Base-by-base conservation (phyloP, 2,113 vertebrate genomes). In the Jacana jacana region DNA sequence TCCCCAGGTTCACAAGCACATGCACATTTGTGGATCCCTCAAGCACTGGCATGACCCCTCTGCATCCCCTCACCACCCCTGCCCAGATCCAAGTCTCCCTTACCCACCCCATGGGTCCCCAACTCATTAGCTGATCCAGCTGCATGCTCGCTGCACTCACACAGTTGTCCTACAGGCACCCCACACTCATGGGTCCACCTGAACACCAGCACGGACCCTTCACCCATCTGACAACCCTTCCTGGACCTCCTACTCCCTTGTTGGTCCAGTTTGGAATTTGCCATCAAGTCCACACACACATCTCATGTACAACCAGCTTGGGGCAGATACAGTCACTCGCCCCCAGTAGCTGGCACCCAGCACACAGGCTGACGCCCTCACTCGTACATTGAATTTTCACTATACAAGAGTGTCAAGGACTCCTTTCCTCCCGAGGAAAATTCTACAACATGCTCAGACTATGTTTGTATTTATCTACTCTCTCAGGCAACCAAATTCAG, bases 21-120 rank as follows among this genome's bases (percentile, higher is more conserved):
- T 0, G 2, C 6, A 31, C 2, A 2, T 77, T 60, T 1, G 2
- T 0, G 1, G 44, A 20, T n/a, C 18, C 30, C 14, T 3, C 1
- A 2, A 40, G 14, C 7, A 57, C 16, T 1, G 2, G 27, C 22
- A 63, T 0, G 0, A 15, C 3, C 22, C 6, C 17, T 54, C 28
- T 80, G 25, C 11, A 10, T n/a, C n/a, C n/a, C n/a, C n/a, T n/a
- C n/a, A n/a, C n/a, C 30, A 40, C 1, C 3, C 9, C 42, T 63
- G 23, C 2, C 5, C 1, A 8, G 10, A 44, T 49, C 6, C 17
- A 3, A 1, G 15, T 1, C 9, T 5, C 14, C 7, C 11, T 24
- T 48, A 52, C 4, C 10, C 3, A 1, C 3, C 16, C 12, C 35
- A 54, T 0, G 0, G 30, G 20, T 54, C 15, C 11, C n/a, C 2